phyloP scores from a whole-genome alignment of 2,113 vertebrate genomes.

The Collichthys lucidus region DNA sequence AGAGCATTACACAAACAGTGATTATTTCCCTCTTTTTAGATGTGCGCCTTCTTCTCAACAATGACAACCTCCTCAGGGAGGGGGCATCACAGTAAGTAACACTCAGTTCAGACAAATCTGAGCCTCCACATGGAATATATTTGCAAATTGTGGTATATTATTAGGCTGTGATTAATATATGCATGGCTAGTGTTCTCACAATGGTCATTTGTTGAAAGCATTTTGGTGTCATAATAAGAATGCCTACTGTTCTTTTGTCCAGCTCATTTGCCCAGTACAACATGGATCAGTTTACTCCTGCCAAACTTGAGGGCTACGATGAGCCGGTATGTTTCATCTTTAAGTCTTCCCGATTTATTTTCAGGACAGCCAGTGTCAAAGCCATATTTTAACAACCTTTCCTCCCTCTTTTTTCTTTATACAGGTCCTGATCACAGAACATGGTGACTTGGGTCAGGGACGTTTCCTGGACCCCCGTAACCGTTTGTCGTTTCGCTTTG shows the following conservation, averaged over 20 bases:
- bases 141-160: neutral
- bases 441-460: slow-evolving; percentile 95
- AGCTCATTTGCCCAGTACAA: slow-evolving; percentile 99
- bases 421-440: slow-evolving; percentile 97
- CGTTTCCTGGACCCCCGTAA: slow-evolving; percentile 96
- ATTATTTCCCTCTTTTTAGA: slow-evolving; percentile 80
- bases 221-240: neutral
- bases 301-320: slow-evolving; percentile 96
- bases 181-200: neutral
- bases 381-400: neutral
- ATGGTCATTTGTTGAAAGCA: neutral
- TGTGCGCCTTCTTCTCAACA: slow-evolving; percentile 97
- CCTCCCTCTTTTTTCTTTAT: neutral
- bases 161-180: neutral
- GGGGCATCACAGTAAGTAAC: slow-evolving; percentile 96
- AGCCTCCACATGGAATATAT: neutral
- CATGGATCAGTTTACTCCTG: slow-evolving; percentile 99
- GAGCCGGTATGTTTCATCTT: slow-evolving; percentile 88
- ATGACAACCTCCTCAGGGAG: slow-evolving; percentile 99
- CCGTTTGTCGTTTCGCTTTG: slow-evolving; percentile 94
- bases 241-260: slow-evolving; percentile 15
- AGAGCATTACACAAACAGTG: neutral
- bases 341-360: slow-evolving; percentile 5
- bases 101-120: neutral
- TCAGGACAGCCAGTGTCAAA: neutral